Evolutionary conservation across 2,797 vertebrate genomes (phyloP), one percentile per base, ranked within the genome.

Genomic region (Emys orbicularis): DNA sequence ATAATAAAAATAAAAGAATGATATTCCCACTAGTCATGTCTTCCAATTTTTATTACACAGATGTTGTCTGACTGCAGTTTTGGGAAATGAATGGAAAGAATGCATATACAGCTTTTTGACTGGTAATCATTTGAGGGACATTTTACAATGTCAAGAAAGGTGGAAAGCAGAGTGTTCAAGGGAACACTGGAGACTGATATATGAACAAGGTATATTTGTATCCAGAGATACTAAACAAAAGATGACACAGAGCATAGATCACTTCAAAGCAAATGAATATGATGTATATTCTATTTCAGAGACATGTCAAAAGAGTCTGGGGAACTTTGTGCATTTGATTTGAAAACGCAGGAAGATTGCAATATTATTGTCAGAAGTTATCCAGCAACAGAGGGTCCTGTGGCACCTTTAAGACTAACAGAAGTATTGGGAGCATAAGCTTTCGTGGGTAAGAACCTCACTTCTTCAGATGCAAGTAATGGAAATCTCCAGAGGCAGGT

Each of bases 81-180:
- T 94, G 94, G 95, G 93, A 97, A 95, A 96, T 89, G 92, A 96
- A 95, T 57, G 68, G 88, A 93, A 96, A 97, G 94, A 95, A 95
- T 79, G 94, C 84, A 87, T 81, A 94, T 74, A 93, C 65, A 93
- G n/a, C 87, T 94, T 94, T 95, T 93, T 87, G 47, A 92, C 90
- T 83, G 77, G 50, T 90, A 95, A 86, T 94, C 92, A 95, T 88
- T n/a, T 65, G 95, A 94, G 84, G 12, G 82, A 90, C 90, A 87
- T 95, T 95, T 94, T 89, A 90, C 0, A 0, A 83, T 86, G 79
- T 83, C 85, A 90, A 44, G 83, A 53, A 95, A 93, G 84, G 79
- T 96, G 86, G 84, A 96, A 96, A 86, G 92, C 82, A 96, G 89
- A 93, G 57, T 77, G 96, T 94, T 81, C 93, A 96, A 96, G 95